A percentile compares a stretch with the other conserved stretches of the same genome.
These are phyloP conservation scores for Xiphophorus hellerii DNA, from an alignment of 2,113 vertebrate genomes.

Conservation along the genomic window DNA sequence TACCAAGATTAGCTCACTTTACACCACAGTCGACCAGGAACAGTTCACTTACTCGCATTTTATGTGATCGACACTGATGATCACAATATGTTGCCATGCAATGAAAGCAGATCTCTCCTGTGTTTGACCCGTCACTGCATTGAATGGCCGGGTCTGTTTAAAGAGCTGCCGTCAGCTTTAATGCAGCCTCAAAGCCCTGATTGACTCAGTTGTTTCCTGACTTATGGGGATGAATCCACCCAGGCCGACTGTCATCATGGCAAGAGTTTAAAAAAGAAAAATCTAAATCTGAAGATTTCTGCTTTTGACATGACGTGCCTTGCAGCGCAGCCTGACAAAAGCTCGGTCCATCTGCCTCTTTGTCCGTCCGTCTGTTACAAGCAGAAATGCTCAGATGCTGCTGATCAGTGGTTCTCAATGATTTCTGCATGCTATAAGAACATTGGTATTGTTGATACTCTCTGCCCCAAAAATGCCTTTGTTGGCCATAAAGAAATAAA, in stretches of 20 bases:
- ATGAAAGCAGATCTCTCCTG: background rate
- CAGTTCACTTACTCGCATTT: background rate
- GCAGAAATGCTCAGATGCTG: background rate
- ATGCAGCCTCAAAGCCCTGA: slow-evolving; percentile 1
- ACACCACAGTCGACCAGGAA: no score
- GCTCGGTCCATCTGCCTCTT: slow-evolving; percentile 22
- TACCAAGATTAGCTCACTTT: background rate
- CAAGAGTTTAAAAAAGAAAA: background rate
- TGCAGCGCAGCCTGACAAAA: background rate
- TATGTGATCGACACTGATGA: background rate
- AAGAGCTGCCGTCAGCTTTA: background rate
- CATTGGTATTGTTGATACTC: background rate
- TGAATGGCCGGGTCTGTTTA: background rate
- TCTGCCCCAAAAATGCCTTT: slow-evolving; percentile 10
- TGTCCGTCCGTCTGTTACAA: slow-evolving; percentile 5
- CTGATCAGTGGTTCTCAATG: slow-evolving; percentile 6
- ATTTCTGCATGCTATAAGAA: slow-evolving; percentile 3
- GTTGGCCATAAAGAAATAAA: background rate
- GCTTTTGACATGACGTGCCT: background rate
- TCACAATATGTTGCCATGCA: background rate
- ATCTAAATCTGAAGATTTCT: background rate
- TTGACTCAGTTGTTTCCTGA: slow-evolving; percentile 3
- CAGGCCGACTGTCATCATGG: background rate
- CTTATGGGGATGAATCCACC: background rate
- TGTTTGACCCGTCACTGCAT: background rate